Evolutionary conservation across 1,140 invertebrate species (phyloP).

Genomic region (Batillaria attramentaria): DNA sequence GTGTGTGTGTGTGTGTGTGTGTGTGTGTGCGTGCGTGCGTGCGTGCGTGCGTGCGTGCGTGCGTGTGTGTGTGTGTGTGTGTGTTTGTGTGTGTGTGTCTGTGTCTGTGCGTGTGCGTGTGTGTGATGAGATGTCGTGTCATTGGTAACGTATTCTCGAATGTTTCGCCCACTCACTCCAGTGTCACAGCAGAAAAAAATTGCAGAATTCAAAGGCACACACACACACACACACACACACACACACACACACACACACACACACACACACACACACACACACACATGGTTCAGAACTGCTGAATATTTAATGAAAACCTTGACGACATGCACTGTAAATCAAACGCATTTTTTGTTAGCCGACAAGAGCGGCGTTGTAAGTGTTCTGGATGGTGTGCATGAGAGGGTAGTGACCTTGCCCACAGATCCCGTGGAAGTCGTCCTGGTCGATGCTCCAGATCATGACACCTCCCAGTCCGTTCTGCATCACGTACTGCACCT

Average conservation of each 20-base stretch:
- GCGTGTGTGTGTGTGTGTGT: conserved; percentile 18
- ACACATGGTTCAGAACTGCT: too few species aligned
- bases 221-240: not conserved
- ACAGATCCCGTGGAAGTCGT: conserved; percentile 61
- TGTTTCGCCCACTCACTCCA: not conserved
- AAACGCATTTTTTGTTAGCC: too few species aligned
- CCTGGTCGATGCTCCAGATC: conserved; percentile 98
- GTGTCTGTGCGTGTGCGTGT: conserved; percentile 6
- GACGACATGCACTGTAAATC: too few species aligned
- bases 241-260: not conserved
- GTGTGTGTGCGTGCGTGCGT: not conserved
- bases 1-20: not conserved
- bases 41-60: not conserved
- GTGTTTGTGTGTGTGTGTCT: conserved; percentile 14
- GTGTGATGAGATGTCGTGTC: too few species aligned
- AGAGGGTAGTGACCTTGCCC: conserved; percentile 63
- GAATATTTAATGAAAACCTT: too few species aligned
- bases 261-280: conserved; percentile 4
- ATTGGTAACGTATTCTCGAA: not conserved
- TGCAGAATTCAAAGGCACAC: not conserved
- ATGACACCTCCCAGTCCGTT: conserved; percentile 94
- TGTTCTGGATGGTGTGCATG: conserved; percentile 72
- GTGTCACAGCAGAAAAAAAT: not conserved
- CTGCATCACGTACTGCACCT: conserved; percentile 16
- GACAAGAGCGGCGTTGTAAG: too few species aligned